These are phyloP conservation scores for Neoniphon sammara DNA, from an alignment of 2,797 vertebrate genomes.

Conservation along the genomic window DNA sequence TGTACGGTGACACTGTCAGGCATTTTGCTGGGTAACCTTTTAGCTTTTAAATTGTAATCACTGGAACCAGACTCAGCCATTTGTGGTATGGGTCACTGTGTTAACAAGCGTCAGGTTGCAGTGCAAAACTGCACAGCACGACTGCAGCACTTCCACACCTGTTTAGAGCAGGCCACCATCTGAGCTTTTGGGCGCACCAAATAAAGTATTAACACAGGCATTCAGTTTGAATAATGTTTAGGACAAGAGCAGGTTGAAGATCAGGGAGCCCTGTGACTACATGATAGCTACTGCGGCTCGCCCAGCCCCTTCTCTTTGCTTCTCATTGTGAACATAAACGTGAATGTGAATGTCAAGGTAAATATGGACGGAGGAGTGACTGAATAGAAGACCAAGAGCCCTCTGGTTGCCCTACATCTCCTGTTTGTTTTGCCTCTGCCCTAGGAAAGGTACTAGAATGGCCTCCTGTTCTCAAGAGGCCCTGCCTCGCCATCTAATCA, in stretches of 20 bases:
- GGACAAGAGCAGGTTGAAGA: slow-evolving; percentile 16
- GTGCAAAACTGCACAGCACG: neutral
- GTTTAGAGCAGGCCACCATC: slow-evolving; percentile 6
- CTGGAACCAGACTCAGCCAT: neutral
- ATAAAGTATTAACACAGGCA: neutral
- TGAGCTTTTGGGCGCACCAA: neutral
- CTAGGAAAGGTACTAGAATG: slow-evolving; percentile 69
- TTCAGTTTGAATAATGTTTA: neutral
- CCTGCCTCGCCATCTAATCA: slow-evolving; percentile 61
- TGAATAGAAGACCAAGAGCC: slow-evolving; percentile 67
- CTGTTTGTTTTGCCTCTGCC: slow-evolving; percentile 75
- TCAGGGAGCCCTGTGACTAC: neutral
- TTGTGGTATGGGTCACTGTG: slow-evolving; percentile 16
- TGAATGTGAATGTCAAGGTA: slow-evolving; percentile 60
- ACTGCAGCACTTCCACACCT: slow-evolving; percentile 19
- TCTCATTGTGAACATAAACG: slow-evolving; percentile 38
- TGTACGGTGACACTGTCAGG: too few species aligned
- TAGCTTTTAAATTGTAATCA: neutral
- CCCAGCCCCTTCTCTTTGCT: slow-evolving; percentile 11
- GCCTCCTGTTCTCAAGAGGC: slow-evolving; percentile 69
- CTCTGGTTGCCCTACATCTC: slow-evolving; percentile 60
- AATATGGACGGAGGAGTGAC: slow-evolving; percentile 68
- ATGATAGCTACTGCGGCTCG: slow-evolving; percentile 39
- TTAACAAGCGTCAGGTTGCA: slow-evolving; percentile 11
- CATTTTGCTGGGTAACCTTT: too few species aligned